Evolutionary conservation across 35 echinoderm and acorn worm species (phyloP), one percentile per base, ranked within the genome.

Genomic region (Holothuria glaberrima): DNA sequence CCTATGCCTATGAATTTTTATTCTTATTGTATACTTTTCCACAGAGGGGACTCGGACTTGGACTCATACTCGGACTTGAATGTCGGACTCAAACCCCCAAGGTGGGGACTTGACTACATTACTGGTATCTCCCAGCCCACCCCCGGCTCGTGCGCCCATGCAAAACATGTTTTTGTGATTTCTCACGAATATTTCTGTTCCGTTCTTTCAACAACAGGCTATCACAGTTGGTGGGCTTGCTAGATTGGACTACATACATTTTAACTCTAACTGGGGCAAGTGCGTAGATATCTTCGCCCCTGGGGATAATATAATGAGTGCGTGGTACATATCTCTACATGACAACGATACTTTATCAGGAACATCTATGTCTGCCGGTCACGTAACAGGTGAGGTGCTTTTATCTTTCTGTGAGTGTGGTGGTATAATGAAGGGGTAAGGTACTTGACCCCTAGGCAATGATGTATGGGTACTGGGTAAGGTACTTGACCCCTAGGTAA

Each of bases 301-400:
- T n/a, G 92, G 92, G 2, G 41, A 58, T 10, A 45, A 36, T 30
- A 90, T 93, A 50, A 65, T 52, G 32, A 93, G 92, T 35, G 87
- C 87, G 16, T 89, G 86, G 68, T 93, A 89, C 87, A 77, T 69
- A 25, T 90, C 86, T 25, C 48, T 26, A 7, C 19, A 46, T 12
- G 87, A 69, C 24, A 90, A 89, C n/a, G 72, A 77, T n/a, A 77
- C 60, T 10, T 63, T 90, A n/a, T 89, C 86, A 18, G 92, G 92
- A 25, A 90, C 92, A 1, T 90, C 74, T 21, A 83, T 84, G 92
- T 70, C 92, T 14, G 70, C 68, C 28, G 60, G 88, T 30, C 92
- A 93, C 65, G 87, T 93, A 13, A 59, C 92, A 89, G 92, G 92
- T 93, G 52, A 76, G 30, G 7, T 82, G 3, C 12, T 12, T 48